Evolutionary conservation across 1,140 invertebrate genomes (phyloP).

Genomic region (Chionoecetes opilio): DNA sequence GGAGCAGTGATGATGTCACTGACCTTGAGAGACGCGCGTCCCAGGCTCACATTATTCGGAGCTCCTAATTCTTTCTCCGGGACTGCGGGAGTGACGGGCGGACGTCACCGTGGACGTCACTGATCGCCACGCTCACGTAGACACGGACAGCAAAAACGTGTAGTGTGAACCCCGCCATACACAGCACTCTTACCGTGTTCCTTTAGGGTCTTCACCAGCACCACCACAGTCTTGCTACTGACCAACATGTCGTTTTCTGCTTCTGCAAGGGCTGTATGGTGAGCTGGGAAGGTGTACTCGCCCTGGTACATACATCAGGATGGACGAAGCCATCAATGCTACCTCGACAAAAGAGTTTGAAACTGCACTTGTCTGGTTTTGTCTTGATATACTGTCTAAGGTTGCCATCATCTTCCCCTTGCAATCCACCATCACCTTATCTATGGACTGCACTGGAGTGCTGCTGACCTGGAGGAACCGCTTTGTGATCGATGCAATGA

Average conservation of each 20-base stretch:
- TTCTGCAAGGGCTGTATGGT: too few relatives aligned
- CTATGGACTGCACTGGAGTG: background rate
- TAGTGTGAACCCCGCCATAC: too few relatives aligned
- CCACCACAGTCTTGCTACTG: background rate
- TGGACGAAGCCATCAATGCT: constrained; percentile 9
- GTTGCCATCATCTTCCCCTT: constrained; percentile 33
- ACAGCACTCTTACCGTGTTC: too few relatives aligned
- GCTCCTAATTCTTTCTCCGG: too few relatives aligned
- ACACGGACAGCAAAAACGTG: too few relatives aligned
- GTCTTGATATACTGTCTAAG: background rate
- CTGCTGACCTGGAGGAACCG: background rate
- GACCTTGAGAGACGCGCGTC: too few relatives aligned
- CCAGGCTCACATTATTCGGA: too few relatives aligned
- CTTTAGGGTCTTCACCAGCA: background rate
- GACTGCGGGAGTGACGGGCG: too few relatives aligned
- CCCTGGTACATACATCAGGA: constrained; percentile 12
- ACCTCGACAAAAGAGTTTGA: constrained; percentile 8
- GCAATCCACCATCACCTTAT: constrained; percentile 38
- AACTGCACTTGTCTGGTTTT: constrained; percentile 32
- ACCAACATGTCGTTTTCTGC: background rate
- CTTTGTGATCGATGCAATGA: background rate
- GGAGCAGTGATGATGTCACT: too few relatives aligned
- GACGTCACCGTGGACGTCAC: too few relatives aligned
- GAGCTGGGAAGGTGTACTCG: background rate
- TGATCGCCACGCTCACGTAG: too few relatives aligned